Base-by-base conservation (phyloP, 2,113 vertebrate species). In the Rhipidura dahli region DNA sequence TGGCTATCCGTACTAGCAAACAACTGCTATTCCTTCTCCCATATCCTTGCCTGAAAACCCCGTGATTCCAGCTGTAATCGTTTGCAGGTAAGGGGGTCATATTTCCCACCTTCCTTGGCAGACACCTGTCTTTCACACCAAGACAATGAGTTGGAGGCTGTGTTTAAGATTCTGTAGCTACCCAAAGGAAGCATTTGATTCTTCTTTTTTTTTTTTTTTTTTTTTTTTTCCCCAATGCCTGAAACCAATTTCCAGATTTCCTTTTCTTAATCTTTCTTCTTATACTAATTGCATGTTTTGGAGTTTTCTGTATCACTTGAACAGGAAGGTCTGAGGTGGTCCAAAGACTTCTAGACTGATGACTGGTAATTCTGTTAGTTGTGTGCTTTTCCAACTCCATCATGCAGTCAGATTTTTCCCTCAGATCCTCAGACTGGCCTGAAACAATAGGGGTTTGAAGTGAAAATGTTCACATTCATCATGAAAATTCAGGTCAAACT, bases 51-150 rank as follows among this genome's bases (percentile, higher is more conserved):
- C 51, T 31, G 16, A 27, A 7, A 50, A 5, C 45, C 10, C 18
- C 1, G 0, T 27, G 4, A 31, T 13, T 61, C 9, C 35, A 33
- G 28, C 33, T 60, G 9, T 5, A 40, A 40, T 27, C 17, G 13
- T 21, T 27, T 1, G 1, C 23, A 61, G 28, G 13, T 35, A 50
- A 50, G 10, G 7, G 10, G 28, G 10, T 33, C 2, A 3, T 33
- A 3, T 40, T 61, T 50, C 45, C 23, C 59, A n/a, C 2, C 17
- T n/a, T 50, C 30, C 35, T 63, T 21, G 35, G 35, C 22, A 27
- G 57, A 30, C 44, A 30, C 31, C 20, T 49, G 5, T 51, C 15
- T 35, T 60, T 28, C 18, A 49, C 50, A 82, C 35, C 30, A 24
- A 30, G 6, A 20, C 54, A 15, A 4, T 30, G 21, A n/a, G 13